Conservation (phyloP, 2,113 vertebrate genomes). For the Chrysochloris asiatica region DNA sequence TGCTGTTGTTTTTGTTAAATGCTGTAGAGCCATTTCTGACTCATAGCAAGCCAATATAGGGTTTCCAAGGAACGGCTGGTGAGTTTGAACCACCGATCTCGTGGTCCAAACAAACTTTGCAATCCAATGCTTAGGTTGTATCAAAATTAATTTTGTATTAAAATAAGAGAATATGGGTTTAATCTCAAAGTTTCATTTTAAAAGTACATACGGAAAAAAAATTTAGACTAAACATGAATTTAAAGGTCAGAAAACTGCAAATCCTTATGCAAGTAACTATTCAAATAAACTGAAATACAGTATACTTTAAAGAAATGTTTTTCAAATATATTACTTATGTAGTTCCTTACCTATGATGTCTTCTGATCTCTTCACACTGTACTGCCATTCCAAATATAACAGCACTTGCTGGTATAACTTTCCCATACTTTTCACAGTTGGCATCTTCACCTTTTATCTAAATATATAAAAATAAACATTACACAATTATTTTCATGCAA, state of each 20-base stretch:
- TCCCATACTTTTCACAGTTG: conserved; percentile 86
- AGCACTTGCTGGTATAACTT: conserved; percentile 95
- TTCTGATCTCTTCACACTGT: conserved; percentile 93
- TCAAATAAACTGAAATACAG: not conserved
- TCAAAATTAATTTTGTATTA: conserved; percentile 34
- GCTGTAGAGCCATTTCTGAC: no score
- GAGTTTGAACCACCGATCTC: no score
- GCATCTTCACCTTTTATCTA: conserved; percentile 81
- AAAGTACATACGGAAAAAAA: not conserved
- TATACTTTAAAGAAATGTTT: not conserved
- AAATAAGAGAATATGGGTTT: conserved; percentile 21
- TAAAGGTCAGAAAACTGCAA: conserved; percentile 12
- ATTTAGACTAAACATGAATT: conserved; percentile 1
- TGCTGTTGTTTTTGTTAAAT: no score
- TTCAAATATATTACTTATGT: not conserved
- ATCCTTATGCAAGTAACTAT: not conserved
- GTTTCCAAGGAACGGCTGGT: no score
- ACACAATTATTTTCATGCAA: not conserved
- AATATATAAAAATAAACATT: conserved; percentile 57
- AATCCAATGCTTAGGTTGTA: not conserved
- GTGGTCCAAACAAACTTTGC: no score
- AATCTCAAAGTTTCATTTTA: not conserved
- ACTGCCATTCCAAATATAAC: conserved; percentile 94
- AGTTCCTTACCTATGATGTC: conserved; percentile 92
- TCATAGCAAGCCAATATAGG: no score